These are phyloP conservation scores for Fratercula arctica DNA, from an alignment of 2,797 vertebrate genomes.

Conservation along the genomic window DNA sequence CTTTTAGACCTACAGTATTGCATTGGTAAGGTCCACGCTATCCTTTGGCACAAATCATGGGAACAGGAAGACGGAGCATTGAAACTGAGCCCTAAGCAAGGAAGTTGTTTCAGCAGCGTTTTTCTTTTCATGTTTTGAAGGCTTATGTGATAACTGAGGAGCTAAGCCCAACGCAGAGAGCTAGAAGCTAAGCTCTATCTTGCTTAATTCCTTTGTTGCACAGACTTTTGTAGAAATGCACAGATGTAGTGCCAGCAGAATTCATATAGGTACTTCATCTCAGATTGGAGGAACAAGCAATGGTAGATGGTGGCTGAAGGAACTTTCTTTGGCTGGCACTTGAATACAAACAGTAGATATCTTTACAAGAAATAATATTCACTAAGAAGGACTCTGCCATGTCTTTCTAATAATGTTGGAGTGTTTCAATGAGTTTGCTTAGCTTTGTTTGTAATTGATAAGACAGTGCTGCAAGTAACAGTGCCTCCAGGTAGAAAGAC, in stretches of 20 bases:
- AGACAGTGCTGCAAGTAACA: background rate
- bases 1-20: background rate
- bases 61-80: background rate
- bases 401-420: background rate
- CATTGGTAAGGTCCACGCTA: accelerated
- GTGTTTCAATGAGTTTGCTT: background rate
- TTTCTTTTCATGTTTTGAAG: background rate
- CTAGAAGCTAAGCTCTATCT: background rate
- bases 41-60: background rate
- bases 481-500: background rate
- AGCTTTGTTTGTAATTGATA: background rate
- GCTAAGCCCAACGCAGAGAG: background rate
- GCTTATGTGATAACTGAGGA: background rate
- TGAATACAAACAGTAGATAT: background rate
- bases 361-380: background rate
- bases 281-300: background rate
- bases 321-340: background rate
- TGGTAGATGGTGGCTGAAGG: background rate
- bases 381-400: background rate
- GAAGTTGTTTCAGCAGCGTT: background rate
- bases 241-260: background rate
- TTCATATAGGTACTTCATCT: background rate
- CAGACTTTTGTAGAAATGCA: background rate
- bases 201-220: background rate
- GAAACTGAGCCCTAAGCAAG: background rate